phyloP scores from a whole-genome alignment of 2,113 vertebrate genomes.

The Gadus chalcogrammus region DNA sequence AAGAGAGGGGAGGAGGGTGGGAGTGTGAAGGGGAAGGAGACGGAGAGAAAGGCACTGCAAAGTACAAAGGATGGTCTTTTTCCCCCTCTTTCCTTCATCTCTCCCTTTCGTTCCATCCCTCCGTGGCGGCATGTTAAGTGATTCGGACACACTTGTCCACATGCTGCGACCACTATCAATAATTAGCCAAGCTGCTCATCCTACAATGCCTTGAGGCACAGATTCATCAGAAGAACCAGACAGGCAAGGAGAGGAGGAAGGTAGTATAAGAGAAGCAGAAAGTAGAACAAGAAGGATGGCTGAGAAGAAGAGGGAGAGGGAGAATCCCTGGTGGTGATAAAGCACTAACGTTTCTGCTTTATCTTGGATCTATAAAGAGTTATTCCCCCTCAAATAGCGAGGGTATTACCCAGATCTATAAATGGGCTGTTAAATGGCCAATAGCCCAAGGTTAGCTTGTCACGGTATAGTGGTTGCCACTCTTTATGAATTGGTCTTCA shows the following conservation, averaged over 20 bases:
- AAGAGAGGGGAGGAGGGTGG: slow-evolving; percentile 36
- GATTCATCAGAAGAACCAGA: slow-evolving; percentile 55
- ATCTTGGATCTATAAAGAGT: slow-evolving; percentile 73
- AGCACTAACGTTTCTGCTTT: slow-evolving; percentile 36
- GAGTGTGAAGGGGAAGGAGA: slow-evolving; percentile 6
- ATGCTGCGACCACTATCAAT: slow-evolving; percentile 34
- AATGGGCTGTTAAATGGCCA: slow-evolving; percentile 74
- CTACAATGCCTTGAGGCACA: slow-evolving; percentile 44
- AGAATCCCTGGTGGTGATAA: slow-evolving; percentile 3
- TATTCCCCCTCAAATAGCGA: slow-evolving; percentile 74
- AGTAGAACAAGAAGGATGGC: neutral
- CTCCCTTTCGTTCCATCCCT: slow-evolving; percentile 2
- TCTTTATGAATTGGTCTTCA: slow-evolving; percentile 37
- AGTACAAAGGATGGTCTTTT: neutral
- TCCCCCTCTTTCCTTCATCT: neutral
- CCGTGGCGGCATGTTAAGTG: slow-evolving; percentile 24
- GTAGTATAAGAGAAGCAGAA: neutral
- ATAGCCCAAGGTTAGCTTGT: slow-evolving; percentile 74
- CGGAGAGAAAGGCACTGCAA: neutral
- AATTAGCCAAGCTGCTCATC: slow-evolving; percentile 32
- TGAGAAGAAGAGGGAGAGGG: slow-evolving; percentile 25
- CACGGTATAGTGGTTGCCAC: slow-evolving; percentile 33
- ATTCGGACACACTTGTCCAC: slow-evolving; percentile 37
- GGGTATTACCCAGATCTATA: slow-evolving; percentile 68
- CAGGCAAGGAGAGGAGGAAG: slow-evolving; percentile 42